Evolutionary conservation across 2,888 invertebrate genomes (phyloP).

Genomic region (Lasioglossum figueresi): DNA sequence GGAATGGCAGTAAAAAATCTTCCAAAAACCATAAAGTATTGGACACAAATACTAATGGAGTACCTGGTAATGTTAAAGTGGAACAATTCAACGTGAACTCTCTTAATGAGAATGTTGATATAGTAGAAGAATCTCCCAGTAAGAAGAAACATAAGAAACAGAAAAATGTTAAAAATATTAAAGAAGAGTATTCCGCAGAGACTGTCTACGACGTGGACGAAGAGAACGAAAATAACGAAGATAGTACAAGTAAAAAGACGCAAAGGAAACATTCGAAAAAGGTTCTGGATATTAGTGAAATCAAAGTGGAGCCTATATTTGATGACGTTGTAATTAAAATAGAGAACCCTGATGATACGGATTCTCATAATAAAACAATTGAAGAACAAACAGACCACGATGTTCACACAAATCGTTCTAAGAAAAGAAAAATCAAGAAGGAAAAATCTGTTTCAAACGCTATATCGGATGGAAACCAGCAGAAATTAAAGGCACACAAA

Average conservation of each 20-base stretch:
- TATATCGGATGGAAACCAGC: not conserved
- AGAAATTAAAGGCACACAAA: not conserved
- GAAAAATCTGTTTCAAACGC: constrained; percentile 8
- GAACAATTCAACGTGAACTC: constrained; percentile 1
- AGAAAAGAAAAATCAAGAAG: constrained; percentile 31
- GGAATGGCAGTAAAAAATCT: constrained; percentile 23
- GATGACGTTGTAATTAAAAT: constrained; percentile 28
- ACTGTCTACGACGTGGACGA: constrained; percentile 1
- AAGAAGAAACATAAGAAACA: constrained; percentile 36
- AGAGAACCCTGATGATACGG: constrained; percentile 31
- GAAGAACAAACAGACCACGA: not conserved
- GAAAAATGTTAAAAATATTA: not conserved
- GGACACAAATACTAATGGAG: not conserved
- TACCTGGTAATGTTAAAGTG: constrained; percentile 20
- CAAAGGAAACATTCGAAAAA: constrained; percentile 46
- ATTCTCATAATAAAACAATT: not conserved
- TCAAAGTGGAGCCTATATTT: constrained; percentile 34
- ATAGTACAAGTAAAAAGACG: constrained; percentile 42
- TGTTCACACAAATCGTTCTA: constrained; percentile 10
- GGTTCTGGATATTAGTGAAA: constrained; percentile 1
- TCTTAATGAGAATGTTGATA: not conserved
- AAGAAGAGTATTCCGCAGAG: not conserved
- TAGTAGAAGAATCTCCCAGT: constrained; percentile 16
- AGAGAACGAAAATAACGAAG: constrained; percentile 22
- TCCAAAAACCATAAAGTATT: constrained; percentile 21